A percentile compares a stretch with the other conserved stretches of the same genome.
Evolutionary conservation across 2,888 invertebrate species (phyloP).

Genomic region (Eurytoma adleriae): DNA sequence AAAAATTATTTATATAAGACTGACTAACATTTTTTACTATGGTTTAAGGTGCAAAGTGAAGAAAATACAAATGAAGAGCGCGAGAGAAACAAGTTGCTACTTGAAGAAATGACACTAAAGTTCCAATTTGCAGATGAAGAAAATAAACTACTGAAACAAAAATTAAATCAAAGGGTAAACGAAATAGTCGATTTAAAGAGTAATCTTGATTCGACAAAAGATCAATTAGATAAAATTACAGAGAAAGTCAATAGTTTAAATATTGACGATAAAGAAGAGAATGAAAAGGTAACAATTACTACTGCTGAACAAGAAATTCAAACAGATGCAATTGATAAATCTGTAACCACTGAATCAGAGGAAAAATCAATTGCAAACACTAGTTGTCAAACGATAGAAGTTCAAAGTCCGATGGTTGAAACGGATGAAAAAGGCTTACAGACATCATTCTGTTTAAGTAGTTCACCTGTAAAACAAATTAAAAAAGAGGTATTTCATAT

Average conservation of each 20-base stretch:
- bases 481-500: constrained; percentile 12
- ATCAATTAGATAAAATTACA: constrained; percentile 58
- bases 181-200: constrained; percentile 59
- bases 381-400: constrained; percentile 59
- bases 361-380: constrained; percentile 46
- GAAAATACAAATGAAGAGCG: constrained; percentile 16
- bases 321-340: constrained; percentile 11
- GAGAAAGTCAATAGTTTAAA: constrained; percentile 58
- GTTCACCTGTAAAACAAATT: constrained; percentile 26
- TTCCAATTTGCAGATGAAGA: constrained; percentile 56
- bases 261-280: constrained; percentile 37
- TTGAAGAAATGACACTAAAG: constrained; percentile 41
- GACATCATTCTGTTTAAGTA: constrained; percentile 53
- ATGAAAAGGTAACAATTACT: constrained; percentile 8
- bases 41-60: neutral
- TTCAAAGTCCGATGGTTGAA: neutral
- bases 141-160: constrained; percentile 60
- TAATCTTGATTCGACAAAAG: constrained; percentile 60
- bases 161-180: constrained; percentile 56
- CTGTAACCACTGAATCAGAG: neutral
- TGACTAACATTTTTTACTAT: neutral
- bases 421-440: constrained; percentile 59
- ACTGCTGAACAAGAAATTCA: constrained; percentile 40
- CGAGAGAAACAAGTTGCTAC: constrained; percentile 35
- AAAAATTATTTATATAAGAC: no score